Conservation (phyloP, 2,888 invertebrate species). For the Cerceris ruficornis region DNA sequence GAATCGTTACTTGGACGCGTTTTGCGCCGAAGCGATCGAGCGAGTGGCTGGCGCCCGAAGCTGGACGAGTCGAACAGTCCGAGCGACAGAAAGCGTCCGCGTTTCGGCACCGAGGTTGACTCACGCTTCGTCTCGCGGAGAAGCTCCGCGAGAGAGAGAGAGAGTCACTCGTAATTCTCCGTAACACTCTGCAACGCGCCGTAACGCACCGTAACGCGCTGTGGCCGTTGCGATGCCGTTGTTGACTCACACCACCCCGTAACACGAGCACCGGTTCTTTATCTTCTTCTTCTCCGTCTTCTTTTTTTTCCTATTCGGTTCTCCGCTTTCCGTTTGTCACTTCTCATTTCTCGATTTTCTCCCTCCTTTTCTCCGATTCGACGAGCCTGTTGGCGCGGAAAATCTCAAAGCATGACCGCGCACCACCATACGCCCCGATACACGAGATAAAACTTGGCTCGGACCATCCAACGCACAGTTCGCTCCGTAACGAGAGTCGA, state of each 20-base stretch:
- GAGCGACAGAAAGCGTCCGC: too few relatives aligned
- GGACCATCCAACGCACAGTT: constrained; percentile 22
- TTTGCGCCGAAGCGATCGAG: too few relatives aligned
- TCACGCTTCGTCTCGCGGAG: constrained; percentile 72
- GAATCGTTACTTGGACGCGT: too few relatives aligned
- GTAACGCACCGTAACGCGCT: constrained; percentile 5
- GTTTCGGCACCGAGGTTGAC: background rate
- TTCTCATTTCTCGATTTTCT: constrained; percentile 44
- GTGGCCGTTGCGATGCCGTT: constrained; percentile 61
- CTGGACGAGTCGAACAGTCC: too few relatives aligned
- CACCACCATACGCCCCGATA: constrained; percentile 46
- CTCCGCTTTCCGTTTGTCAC: too few relatives aligned
- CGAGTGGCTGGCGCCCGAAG: too few relatives aligned
- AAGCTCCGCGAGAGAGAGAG: constrained; percentile 67
- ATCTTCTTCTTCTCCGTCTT: too few relatives aligned
- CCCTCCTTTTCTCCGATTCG: constrained; percentile 24
- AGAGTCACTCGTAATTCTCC: constrained; percentile 63
- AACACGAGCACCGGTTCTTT: constrained; percentile 40
- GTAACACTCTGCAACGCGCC: constrained; percentile 59
- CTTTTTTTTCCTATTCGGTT: constrained; percentile 29
- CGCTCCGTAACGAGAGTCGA: constrained; percentile 59
- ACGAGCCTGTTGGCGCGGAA: constrained; percentile 50
- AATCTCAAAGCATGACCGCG: constrained; percentile 68
- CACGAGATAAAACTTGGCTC: constrained; percentile 33
- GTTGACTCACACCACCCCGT: constrained; percentile 53